Percentiles rank a stretch among this genome's conserved stretches.
These are phyloP conservation scores for Xenops minutus DNA, from an alignment of 2,797 vertebrate genomes.

Conservation along the genomic window DNA sequence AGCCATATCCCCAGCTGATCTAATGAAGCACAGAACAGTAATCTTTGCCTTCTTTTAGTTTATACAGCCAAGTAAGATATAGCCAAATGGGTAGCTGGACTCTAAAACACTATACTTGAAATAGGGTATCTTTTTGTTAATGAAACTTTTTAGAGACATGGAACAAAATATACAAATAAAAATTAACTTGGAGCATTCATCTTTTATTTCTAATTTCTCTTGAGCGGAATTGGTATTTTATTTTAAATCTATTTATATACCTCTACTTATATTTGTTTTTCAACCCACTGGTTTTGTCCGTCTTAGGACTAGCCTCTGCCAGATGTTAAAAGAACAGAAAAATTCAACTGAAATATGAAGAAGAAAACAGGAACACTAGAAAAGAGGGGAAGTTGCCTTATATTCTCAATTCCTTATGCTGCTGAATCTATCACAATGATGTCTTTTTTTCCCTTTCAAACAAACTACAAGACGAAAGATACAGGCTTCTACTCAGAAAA, in stretches of 20 bases:
- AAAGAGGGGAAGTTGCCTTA: background rate
- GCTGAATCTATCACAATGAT: background rate
- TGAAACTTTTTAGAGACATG: background rate
- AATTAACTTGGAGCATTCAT: background rate
- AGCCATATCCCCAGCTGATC: background rate
- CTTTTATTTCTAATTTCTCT: background rate
- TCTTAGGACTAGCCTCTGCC: background rate
- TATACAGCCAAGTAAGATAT: background rate
- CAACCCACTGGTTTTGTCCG: background rate
- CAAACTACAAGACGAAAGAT: background rate
- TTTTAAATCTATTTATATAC: background rate
- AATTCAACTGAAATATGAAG: background rate
- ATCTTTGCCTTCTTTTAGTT: background rate
- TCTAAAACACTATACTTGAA: background rate
- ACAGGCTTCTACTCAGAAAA: background rate
- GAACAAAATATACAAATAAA: background rate
- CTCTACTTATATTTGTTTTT: background rate
- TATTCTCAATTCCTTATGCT: background rate
- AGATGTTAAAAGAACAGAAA: background rate
- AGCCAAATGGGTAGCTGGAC: background rate
- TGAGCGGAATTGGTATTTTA: background rate
- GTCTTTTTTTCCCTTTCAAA: background rate
- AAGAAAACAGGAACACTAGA: background rate
- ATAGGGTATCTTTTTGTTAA: background rate
- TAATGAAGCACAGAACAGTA: background rate